phyloP scores from a whole-genome alignment of 2,797 vertebrate species.

The Acrocephalus scirpaceus region DNA sequence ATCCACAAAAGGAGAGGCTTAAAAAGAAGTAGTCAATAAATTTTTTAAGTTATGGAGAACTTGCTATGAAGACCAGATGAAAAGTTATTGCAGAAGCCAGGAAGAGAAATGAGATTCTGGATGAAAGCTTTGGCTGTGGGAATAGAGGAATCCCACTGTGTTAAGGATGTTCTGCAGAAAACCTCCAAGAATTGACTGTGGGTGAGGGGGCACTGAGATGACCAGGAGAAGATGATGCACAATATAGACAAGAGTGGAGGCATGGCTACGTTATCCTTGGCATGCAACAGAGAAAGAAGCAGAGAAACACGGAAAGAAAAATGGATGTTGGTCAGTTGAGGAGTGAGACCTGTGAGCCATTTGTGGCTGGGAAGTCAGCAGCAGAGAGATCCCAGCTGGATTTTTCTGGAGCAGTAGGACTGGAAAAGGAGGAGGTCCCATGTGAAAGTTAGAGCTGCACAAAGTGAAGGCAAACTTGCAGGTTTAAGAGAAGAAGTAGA shows the following conservation, averaged over 20 bases:
- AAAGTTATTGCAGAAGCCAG: neutral
- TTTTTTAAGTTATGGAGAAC: neutral
- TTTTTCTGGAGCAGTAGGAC: neutral
- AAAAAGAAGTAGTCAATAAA: neutral
- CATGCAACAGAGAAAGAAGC: neutral
- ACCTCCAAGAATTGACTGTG: neutral
- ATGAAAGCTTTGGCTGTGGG: neutral
- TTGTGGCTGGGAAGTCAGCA: neutral
- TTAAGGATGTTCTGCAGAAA: neutral
- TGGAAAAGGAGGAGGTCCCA: neutral
- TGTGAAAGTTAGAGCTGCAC: neutral
- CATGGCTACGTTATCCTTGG: neutral
- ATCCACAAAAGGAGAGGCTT: neutral
- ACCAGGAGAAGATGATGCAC: neutral
- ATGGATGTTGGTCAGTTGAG: neutral
- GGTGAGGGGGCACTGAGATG: neutral
- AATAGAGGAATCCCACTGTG: neutral
- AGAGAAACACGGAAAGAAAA: neutral
- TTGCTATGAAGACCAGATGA: neutral
- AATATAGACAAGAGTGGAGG: neutral
- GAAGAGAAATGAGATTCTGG: neutral
- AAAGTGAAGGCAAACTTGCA: neutral
- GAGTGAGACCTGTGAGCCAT: neutral
- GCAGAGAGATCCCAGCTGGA: neutral
- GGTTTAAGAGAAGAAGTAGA: neutral